Evolutionary conservation across 23 tunicate species (phyloP), one percentile per base, ranked within the genome.

Genomic region (Phallusia fumigata): DNA sequence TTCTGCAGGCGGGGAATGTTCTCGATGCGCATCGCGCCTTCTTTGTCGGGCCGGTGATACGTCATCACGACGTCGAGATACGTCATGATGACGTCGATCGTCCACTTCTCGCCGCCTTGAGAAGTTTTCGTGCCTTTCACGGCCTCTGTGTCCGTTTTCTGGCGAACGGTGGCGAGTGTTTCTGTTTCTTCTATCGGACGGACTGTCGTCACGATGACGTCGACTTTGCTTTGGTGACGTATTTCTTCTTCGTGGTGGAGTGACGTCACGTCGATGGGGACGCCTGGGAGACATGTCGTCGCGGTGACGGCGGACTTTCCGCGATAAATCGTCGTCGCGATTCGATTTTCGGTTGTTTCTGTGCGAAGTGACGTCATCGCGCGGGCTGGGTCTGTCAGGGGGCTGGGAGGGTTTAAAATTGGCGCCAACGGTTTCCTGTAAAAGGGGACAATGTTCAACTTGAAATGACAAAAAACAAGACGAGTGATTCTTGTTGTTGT

Each of bases 181-280:
- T 24, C 69, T 22, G 16, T 58, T 21, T 13, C 69, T 58, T 58
- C 74, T 35, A 21, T 30, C 30, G 1, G 83, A 33, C 1, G 81
- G 53, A 13, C 50, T 35, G n/a, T 52, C 77, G 77, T 69, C 77
- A 65, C 85, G 85, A 26, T 77, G 52, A 77, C 80, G 80, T 77
- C 80, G 45, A 13, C 35, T 33, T 16, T 33, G 26, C 53, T 40
- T 35, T 53, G 80, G 53, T 77, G 52, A 24, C 69, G 69, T 21
- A 58, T 58, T 24, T 58, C 69, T 58, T 58, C 69, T 58, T 8
- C 13, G 22, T 33, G 78, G 78, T 1, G 78, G 78, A 74, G 78
- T 74, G 78, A 74, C 78, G 78, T 74, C 78, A 33, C 78, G 83
- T 18, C 58, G 81, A n/a, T n/a, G n/a, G n/a, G n/a, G n/a, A 3